phyloP scores from a whole-genome alignment of 2,797 vertebrate genomes.

The Enteromius thamalakanensis region DNA sequence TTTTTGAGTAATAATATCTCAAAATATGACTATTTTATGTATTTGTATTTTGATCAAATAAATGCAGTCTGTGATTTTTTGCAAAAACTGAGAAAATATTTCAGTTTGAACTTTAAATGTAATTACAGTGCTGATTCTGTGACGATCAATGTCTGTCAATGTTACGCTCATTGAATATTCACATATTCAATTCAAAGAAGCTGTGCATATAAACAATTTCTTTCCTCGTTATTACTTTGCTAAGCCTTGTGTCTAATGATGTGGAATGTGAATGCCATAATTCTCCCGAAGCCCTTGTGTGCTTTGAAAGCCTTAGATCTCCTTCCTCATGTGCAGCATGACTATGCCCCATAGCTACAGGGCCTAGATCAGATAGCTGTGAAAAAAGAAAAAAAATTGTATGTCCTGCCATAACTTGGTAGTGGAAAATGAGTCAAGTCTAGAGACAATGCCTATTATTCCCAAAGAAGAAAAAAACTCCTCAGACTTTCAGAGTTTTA shows the following conservation, averaged over 20 bases:
- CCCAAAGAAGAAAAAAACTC: constrained; percentile 59
- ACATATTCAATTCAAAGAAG: constrained; percentile 20
- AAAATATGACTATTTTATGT: background rate
- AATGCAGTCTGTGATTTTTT: background rate
- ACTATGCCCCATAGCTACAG: constrained; percentile 38
- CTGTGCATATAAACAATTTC: background rate
- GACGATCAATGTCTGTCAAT: background rate
- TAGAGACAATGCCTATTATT: constrained; percentile 65
- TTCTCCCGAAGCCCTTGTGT: background rate
- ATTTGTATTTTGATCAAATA: background rate
- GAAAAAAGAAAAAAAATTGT: background rate
- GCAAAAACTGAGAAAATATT: background rate
- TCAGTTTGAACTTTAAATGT: background rate
- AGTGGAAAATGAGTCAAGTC: constrained; percentile 58
- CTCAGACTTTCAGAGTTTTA: constrained; percentile 59
- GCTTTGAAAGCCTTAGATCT: constrained; percentile 30
- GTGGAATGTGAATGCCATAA: background rate
- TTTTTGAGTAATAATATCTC: background rate
- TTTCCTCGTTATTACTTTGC: background rate
- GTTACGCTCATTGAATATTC: too few species aligned
- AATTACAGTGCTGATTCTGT: background rate
- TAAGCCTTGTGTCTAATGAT: constrained; percentile 25
- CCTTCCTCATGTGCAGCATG: background rate
- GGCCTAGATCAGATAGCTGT: constrained; percentile 38
- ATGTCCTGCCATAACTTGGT: constrained; percentile 3